phyloP scores from a whole-genome alignment of 2,113 vertebrate genomes.

The Spheniscus mendiculus region DNA sequence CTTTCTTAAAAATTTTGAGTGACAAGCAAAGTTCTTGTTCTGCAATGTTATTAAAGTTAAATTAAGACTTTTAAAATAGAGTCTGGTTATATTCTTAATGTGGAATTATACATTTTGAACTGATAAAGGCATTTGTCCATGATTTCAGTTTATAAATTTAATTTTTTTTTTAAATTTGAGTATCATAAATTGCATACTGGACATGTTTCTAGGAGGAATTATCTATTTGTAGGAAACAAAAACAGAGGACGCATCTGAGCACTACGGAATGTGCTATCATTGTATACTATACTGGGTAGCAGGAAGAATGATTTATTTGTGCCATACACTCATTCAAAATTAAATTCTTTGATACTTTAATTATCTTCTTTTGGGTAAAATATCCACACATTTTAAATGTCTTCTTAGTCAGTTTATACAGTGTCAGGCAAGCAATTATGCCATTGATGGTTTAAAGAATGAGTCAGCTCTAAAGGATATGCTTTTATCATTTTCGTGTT shows the following conservation, averaged over 20 bases:
- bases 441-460: background rate
- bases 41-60: background rate
- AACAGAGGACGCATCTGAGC: background rate
- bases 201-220: background rate
- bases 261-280: background rate
- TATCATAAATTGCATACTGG: background rate
- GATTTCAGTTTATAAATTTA: background rate
- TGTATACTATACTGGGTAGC: background rate
- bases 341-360: background rate
- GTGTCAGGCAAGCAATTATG: background rate
- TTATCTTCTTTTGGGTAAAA: background rate
- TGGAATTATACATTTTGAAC: background rate
- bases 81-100: background rate
- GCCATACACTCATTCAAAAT: background rate
- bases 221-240: background rate
- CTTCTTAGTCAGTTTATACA: background rate
- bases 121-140: background rate
- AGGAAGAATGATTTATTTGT: background rate
- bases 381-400: background rate
- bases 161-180: background rate
- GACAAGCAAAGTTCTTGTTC: background rate
- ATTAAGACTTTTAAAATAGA: background rate
- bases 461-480: background rate
- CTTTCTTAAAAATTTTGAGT: background rate
- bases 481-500: background rate